Base-by-base conservation (phyloP, 2,113 vertebrate genomes). In the Talpa occidentalis region DNA sequence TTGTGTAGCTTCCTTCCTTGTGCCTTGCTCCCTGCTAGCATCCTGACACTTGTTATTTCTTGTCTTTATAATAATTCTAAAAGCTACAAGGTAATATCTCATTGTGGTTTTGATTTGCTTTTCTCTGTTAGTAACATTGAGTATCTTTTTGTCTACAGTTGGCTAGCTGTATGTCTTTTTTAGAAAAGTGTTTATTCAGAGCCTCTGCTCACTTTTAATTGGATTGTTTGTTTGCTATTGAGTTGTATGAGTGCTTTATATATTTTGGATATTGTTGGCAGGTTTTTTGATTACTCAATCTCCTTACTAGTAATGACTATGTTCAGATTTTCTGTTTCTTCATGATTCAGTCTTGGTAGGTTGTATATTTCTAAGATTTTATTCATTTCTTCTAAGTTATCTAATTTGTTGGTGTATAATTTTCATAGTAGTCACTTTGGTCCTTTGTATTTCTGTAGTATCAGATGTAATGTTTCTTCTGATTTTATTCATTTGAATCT, bases 201-300 rank as follows among this genome's bases (percentile, higher is more conserved):
- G 52, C 44, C 42, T 74, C 67, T 74, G 21, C 42, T 12, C 69
- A 64, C 37, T 52, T 82, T 40, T 6, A 91, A 64, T 64, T 12
- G 2, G 4, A 19, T 69, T 69, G 5, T 6, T 9, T 10, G 30
- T 11, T 80, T 52, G 42, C n/a, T 91, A 7, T 74, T 91, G 24
- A 82, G 54, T 81, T 60, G 3, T 74, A n/a, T 64, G 44, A 83
- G 40, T 83, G 82, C n/a, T 91, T 91, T 72, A 62, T 73, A 62
- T 73, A 62, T 73, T 73, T 90, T 91, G 35, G 35, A 22, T 77
- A 40, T 49, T 56, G 37, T 54, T 84, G 24, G n/a, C 10, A 5
- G 35, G 30, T 72, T 73, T 56, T 86, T 56, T 69, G 22, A 84
- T 83, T 84, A 89, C 42, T 67, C 60, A 78, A 22, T 73, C 40